A percentile compares a stretch with the other conserved stretches of the same genome.
These are phyloP conservation scores for Musca vetustissima DNA, from an alignment of 1,140 invertebrate species.

Conservation along the genomic window DNA sequence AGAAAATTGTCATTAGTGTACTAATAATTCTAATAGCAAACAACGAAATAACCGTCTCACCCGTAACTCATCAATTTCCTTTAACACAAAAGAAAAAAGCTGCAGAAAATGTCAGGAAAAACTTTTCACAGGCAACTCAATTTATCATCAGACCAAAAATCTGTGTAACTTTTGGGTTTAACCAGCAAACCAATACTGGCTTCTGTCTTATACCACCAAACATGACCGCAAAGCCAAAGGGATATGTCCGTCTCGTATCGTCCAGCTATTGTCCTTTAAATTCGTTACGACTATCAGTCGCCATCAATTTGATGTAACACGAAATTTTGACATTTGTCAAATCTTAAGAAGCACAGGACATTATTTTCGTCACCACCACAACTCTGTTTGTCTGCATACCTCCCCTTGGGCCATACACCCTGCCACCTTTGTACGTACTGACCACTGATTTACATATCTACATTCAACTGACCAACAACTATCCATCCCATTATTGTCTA, in stretches of 20 bases:
- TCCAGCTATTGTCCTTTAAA: too few relatives aligned
- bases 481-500: background rate
- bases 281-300: background rate
- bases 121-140: background rate
- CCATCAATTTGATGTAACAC: constrained; percentile 19
- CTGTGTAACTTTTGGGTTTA: too few relatives aligned
- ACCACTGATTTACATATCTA: background rate
- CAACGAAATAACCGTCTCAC: background rate
- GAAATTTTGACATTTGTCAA: constrained; percentile 18
- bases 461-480: background rate
- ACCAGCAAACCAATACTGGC: background rate
- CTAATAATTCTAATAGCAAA: constrained; percentile 5
- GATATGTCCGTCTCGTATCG: too few relatives aligned
- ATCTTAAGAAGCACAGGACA: too few relatives aligned
- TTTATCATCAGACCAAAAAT: background rate
- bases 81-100: background rate
- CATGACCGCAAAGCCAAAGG: constrained; percentile 7
- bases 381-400: background rate
- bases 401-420: background rate
- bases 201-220: background rate
- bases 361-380: too few relatives aligned
- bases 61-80: constrained; percentile 6
- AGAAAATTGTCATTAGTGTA: constrained; percentile 4
- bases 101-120: background rate
- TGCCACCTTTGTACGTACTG: background rate